These are phyloP conservation scores for Hippasteria phrygiana DNA, from an alignment of 53 echinoderm and acorn worm species.

Conservation along the genomic window DNA sequence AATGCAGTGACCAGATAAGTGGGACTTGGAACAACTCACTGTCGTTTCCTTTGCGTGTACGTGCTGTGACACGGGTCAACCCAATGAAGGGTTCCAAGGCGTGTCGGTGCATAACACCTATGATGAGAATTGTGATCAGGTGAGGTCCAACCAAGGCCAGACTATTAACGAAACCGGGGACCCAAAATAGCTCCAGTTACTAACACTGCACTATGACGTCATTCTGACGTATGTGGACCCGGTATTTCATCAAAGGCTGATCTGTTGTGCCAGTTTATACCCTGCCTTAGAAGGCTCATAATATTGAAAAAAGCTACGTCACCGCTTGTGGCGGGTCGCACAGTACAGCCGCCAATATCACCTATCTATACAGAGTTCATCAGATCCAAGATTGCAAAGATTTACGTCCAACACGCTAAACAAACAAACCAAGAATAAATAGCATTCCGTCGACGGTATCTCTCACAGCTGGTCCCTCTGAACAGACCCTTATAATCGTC, in stretches of 20 bases:
- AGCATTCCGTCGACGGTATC: not conserved
- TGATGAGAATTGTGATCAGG: too few species aligned
- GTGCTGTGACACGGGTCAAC: not conserved
- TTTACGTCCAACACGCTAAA: not conserved
- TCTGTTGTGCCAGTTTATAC: too few species aligned
- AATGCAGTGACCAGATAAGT: too few species aligned
- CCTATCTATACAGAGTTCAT: not conserved
- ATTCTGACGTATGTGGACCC: too few species aligned
- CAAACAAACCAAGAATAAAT: not conserved
- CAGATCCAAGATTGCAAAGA: not conserved
- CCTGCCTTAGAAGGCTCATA: too few species aligned
- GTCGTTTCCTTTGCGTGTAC: not conserved
- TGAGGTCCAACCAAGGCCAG: too few species aligned
- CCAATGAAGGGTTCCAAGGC: not conserved
- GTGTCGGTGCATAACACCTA: not conserved
- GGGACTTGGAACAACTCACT: too few species aligned
- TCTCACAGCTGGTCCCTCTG: not conserved
- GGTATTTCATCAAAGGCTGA: too few species aligned
- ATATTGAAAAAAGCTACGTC: too few species aligned
- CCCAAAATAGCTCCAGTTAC: too few species aligned
- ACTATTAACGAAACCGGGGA: too few species aligned
- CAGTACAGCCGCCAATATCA: constrained; percentile 5
- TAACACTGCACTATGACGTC: too few species aligned
- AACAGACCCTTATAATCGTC: not conserved
- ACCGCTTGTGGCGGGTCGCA: not conserved